Percentiles rank a stretch among this genome's conserved stretches.
Evolutionary conservation across 2,797 vertebrate genomes (phyloP).

Genomic region (Euthynnus affinis): DNA sequence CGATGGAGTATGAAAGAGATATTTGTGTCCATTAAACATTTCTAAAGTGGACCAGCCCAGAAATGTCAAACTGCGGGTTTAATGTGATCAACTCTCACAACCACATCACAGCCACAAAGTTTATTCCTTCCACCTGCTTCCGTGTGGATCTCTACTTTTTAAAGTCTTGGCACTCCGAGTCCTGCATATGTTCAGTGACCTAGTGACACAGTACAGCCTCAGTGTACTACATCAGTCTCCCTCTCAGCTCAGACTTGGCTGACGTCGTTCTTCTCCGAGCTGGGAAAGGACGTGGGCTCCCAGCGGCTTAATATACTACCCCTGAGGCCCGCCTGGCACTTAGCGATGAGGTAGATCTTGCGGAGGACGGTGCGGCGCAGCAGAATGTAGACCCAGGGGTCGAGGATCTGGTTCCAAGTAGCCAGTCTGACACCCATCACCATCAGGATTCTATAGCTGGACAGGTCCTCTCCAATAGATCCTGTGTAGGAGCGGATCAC

Average conservation of each 20-base stretch:
- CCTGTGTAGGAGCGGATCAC: conserved; percentile 79
- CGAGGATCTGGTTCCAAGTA: conserved; percentile 94
- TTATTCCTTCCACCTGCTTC: neutral
- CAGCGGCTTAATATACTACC: conserved; percentile 82
- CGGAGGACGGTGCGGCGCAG: conserved; percentile 90
- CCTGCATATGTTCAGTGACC: conserved; percentile 19
- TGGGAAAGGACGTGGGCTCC: conserved; percentile 87
- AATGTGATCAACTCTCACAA: neutral
- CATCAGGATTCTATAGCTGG: conserved; percentile 82
- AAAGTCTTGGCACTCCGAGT: neutral
- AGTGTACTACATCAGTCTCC: neutral
- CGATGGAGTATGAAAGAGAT: conserved; percentile 13
- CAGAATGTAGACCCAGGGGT: conserved; percentile 95
- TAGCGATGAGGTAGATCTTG: conserved; percentile 88
- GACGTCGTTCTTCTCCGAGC: conserved; percentile 86
- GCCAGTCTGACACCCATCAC: conserved; percentile 90
- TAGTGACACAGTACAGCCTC: conserved; percentile 10
- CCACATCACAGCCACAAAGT: conserved; percentile 3
- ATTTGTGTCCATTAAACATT: conserved; percentile 32
- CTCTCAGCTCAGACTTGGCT: conserved; percentile 77
- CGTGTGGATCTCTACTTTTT: neutral
- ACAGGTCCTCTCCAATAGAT: conserved; percentile 64
- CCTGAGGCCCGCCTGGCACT: conserved; percentile 78
- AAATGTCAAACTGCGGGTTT: conserved; percentile 9
- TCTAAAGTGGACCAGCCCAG: conserved; percentile 28